Conservation (phyloP, 2,113 vertebrate genomes). For the Oxygymnocypris stewartii region DNA sequence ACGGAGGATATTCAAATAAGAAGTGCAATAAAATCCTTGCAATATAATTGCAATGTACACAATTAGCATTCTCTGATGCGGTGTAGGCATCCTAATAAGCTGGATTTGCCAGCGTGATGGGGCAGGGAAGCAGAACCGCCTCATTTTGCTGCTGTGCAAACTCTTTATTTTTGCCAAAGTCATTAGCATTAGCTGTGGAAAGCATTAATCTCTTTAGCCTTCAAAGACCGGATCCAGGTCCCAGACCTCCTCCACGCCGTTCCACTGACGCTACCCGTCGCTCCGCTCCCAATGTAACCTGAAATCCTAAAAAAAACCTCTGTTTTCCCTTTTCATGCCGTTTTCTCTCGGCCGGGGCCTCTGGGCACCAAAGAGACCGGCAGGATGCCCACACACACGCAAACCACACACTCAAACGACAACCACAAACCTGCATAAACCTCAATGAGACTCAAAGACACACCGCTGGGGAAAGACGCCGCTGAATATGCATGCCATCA, state of each 20-base stretch:
- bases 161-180: slow-evolving; percentile 49
- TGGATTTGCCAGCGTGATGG: background rate
- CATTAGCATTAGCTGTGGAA: slow-evolving; percentile 59
- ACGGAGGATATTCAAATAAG: background rate
- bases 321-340: background rate
- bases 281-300: background rate
- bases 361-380: background rate
- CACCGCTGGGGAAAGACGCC: background rate
- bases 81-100: background rate
- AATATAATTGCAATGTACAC: background rate
- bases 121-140: background rate
- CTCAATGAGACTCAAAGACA: background rate
- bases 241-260: slow-evolving; percentile 12
- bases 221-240: slow-evolving; percentile 33
- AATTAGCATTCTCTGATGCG: background rate
- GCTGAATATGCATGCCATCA: background rate
- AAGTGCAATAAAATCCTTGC: background rate
- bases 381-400: slow-evolving; percentile 7
- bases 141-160: slow-evolving; percentile 19
- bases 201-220: slow-evolving; percentile 56
- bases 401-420: background rate
- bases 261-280: background rate
- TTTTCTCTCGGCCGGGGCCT: background rate
- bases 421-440: background rate
- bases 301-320: background rate